Evolutionary conservation across 1,140 invertebrate genomes (phyloP).

Genomic region (Octopus sinensis): DNA sequence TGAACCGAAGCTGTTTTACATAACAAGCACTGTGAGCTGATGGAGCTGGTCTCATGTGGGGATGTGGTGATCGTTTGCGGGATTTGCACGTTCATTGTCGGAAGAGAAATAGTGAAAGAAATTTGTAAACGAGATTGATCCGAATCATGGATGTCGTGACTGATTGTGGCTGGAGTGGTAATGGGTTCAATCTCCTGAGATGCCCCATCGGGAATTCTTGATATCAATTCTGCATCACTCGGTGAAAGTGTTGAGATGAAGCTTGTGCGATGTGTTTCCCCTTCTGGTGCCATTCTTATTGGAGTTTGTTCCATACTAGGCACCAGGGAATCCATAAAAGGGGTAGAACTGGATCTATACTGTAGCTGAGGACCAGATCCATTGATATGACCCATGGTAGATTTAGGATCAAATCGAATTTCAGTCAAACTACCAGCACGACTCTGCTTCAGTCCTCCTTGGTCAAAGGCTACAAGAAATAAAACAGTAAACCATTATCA

Average conservation of each 20-base stretch:
- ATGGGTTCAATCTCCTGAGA: not conserved
- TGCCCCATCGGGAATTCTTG: not conserved
- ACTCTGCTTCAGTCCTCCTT: not conserved
- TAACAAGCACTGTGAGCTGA: not conserved
- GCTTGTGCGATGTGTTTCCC: not conserved
- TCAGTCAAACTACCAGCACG: conserved; percentile 3
- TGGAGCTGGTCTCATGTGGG: not conserved
- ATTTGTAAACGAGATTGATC: conserved; percentile 10
- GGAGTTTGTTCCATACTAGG: not conserved
- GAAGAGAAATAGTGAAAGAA: conserved; percentile 5
- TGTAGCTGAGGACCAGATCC: not conserved
- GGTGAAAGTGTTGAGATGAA: not conserved
- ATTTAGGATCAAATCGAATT: not conserved
- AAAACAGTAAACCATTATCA: too few relatives aligned
- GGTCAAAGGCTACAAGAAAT: too few relatives aligned
- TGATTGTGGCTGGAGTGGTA: not conserved
- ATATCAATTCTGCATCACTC: not conserved
- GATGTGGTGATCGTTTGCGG: conserved; percentile 1
- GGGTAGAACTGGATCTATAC: not conserved
- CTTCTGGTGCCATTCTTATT: not conserved
- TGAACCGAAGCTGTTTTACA: conserved; percentile 3
- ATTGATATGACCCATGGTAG: not conserved
- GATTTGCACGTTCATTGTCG: conserved; percentile 12
- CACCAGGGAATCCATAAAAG: not conserved
- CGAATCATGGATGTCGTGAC: not conserved